These are phyloP conservation scores for Dicroscelio sp. DNA, from an alignment of 2,888 invertebrate species.

Conservation along the genomic window DNA sequence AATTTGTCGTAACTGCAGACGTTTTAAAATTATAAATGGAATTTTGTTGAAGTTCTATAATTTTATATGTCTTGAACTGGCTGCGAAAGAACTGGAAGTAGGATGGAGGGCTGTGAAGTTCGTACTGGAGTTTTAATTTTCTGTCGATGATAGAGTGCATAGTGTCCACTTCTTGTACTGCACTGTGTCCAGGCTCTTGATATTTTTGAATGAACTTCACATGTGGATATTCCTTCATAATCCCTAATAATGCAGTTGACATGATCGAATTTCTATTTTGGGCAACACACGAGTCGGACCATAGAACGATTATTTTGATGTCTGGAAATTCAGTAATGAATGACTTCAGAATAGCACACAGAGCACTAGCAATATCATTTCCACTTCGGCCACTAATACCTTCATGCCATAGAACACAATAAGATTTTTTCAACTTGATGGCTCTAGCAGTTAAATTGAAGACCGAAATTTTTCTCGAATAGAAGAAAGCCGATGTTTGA, in stretches of 20 bases:
- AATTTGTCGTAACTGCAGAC: neutral
- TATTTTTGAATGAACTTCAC: neutral
- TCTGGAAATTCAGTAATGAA: neutral
- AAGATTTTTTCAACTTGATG: constrained; percentile 9
- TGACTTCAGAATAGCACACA: neutral
- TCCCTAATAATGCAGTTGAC: neutral
- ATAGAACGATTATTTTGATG: neutral
- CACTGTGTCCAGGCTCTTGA: constrained; percentile 36
- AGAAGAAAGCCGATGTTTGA: constrained; percentile 1
- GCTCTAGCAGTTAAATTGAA: constrained; percentile 33
- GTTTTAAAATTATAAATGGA: neutral
- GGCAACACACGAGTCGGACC: constrained; percentile 18
- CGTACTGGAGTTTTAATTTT: neutral
- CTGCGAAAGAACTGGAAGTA: neutral
- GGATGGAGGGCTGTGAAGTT: neutral
- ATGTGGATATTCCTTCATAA: constrained; percentile 12
- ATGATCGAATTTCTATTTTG: constrained; percentile 25
- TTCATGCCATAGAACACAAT: constrained; percentile 28
- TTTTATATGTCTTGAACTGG: neutral
- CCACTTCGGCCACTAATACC: neutral
- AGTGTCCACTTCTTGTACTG: constrained; percentile 11
- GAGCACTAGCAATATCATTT: constrained; percentile 3
- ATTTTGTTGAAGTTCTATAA: neutral
- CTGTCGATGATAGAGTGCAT: neutral
- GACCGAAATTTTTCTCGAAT: constrained; percentile 13